These are phyloP conservation scores for Cardinalis cardinalis DNA, from an alignment of 2,113 vertebrate species.

Conservation along the genomic window DNA sequence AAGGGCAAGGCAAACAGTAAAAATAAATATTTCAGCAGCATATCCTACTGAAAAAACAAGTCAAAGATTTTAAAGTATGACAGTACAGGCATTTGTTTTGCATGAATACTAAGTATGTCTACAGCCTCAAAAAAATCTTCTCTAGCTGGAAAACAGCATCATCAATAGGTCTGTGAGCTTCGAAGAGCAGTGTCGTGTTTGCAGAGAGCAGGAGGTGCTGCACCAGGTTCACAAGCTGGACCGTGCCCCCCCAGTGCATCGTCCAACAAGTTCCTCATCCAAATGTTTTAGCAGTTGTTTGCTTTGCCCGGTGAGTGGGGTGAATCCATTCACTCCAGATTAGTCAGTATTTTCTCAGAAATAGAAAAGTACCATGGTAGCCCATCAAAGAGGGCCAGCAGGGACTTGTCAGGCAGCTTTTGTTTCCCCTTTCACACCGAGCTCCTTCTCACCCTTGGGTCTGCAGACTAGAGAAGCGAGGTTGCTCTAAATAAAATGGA, in stretches of 20 bases:
- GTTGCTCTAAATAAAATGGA: background rate
- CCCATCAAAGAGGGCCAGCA: background rate
- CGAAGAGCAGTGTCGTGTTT: background rate
- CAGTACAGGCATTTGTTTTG: background rate
- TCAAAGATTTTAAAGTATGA: background rate
- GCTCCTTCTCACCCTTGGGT: rapidly evolving
- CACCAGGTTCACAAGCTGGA: rapidly evolving
- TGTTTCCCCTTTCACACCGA: background rate
- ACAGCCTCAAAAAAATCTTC: background rate
- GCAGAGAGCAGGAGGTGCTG: background rate
- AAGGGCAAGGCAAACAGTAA: background rate
- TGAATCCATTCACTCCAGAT: background rate
- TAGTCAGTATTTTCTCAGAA: background rate
- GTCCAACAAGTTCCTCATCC: background rate
- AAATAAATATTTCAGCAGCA: conserved; percentile 29
- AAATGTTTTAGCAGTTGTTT: background rate
- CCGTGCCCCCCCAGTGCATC: background rate
- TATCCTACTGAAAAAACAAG: conserved; percentile 2
- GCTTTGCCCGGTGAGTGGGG: background rate
- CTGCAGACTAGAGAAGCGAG: background rate
- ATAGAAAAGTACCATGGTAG: background rate
- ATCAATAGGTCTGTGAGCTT: background rate
- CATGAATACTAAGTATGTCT: background rate
- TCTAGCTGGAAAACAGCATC: background rate
- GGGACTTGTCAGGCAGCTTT: background rate